Conservation (phyloP, 2,797 vertebrate genomes). For the Champsocephalus esox region DNA sequence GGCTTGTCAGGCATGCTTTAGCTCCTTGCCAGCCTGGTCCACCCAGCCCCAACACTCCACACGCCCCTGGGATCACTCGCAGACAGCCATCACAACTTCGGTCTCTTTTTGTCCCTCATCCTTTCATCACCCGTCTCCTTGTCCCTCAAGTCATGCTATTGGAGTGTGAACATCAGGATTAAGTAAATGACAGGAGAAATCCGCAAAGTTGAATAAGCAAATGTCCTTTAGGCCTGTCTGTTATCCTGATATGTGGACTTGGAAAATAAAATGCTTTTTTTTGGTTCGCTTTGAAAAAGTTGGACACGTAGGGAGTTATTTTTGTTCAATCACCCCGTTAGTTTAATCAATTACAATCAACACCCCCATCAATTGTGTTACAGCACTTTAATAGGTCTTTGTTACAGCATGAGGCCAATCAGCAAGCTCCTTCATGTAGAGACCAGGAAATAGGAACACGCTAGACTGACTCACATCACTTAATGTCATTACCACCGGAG, state of each 20-base stretch:
- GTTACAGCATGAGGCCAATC: constrained; percentile 63
- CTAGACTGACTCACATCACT: constrained; percentile 73
- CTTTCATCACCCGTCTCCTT: constrained; percentile 72
- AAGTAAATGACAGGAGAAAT: constrained; percentile 78
- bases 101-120: constrained; percentile 74
- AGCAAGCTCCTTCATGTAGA: constrained; percentile 45
- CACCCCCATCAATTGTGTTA: constrained; percentile 42
- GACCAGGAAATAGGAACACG: constrained; percentile 69
- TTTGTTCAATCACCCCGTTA: constrained; percentile 43
- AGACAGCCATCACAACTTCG: constrained; percentile 77
- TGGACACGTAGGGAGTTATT: constrained; percentile 35
- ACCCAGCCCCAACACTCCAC: constrained; percentile 63
- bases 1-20: constrained; percentile 84
- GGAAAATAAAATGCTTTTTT: constrained; percentile 24
- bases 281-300: constrained; percentile 22
- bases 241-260: constrained; percentile 49
- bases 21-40: constrained; percentile 70
- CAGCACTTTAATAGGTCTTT: constrained; percentile 53
- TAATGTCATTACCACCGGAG: constrained; percentile 73
- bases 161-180: constrained; percentile 81
- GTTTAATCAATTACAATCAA: constrained; percentile 55
- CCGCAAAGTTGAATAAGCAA: constrained; percentile 66
- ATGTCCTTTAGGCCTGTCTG: constrained; percentile 71
- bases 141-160: constrained; percentile 76
- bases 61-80: constrained; percentile 75